Percentiles rank a stretch among this genome's conserved stretches.
Evolutionary conservation across 1,140 invertebrate genomes (phyloP).

Genomic region (Melipona quadrifasciata): DNA sequence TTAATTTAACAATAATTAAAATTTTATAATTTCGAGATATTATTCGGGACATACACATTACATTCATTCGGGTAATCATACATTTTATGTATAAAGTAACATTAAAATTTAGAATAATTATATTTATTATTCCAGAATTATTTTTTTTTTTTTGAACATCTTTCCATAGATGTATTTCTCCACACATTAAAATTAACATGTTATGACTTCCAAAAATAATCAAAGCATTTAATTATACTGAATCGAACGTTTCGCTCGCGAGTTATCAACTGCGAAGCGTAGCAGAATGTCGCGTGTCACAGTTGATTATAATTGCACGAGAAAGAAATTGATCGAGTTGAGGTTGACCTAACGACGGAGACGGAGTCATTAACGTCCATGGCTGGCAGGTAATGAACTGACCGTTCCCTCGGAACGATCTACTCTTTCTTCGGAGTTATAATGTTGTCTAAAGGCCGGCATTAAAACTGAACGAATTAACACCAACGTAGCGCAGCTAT

Average conservation of each 20-base stretch:
- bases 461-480: slow-evolving; percentile 8
- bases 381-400: background rate
- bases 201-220: too few species aligned
- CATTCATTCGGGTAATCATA: too few species aligned
- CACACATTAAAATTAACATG: too few species aligned
- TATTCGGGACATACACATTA: too few species aligned
- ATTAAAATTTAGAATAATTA: too few species aligned
- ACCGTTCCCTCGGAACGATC: background rate
- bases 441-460: background rate
- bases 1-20: too few species aligned
- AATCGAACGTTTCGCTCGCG: background rate
- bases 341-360: background rate
- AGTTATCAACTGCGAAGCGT: background rate
- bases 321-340: slow-evolving; percentile 3
- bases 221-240: too few species aligned
- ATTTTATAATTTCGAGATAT: too few species aligned
- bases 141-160: too few species aligned
- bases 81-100: too few species aligned
- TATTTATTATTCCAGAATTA: too few species aligned
- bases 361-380: slow-evolving; percentile 7
- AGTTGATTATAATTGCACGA: background rate
- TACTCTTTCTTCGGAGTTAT: background rate
- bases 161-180: too few species aligned
- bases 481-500: background rate
- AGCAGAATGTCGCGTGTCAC: background rate